Evolutionary conservation across 1,140 invertebrate species (phyloP), one percentile per base, ranked within the genome.

Genomic region (Mizuhopecten yessoensis): DNA sequence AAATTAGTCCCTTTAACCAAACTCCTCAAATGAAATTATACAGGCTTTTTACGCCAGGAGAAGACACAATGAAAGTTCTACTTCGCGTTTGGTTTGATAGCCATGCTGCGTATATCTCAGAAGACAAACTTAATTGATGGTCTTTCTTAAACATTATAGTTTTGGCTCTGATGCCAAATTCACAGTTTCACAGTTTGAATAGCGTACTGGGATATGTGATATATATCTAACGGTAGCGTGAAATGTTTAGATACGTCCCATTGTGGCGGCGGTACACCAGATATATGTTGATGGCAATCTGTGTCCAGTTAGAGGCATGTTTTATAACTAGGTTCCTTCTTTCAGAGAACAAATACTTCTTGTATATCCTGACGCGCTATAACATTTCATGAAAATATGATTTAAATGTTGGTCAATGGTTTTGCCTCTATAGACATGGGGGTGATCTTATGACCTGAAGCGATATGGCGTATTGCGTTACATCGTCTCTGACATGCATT

Each of bases 21-120:
- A 75, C 57, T 75, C 29, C 57, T 75, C 57, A 75, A 75, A 75
- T 75, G 57, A 75, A 75, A 75, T 75, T 75, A 75, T 75, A 75
- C 57, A 75, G 23, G 11, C 57, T 75, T 75, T 75, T 75, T 29
- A 75, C 57, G 57, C 57, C 23, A n/a, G 29, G 57, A 75, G 57
- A 75, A 0, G 57, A 29, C 57, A 29, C n/a, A 75, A 7, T n/a
- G 57, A 29, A 29, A 75, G 5, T n/a, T n/a, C 57, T 29, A n/a
- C 57, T 0, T 17, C 29, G 57, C n/a, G 57, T 75, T 75, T 29
- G 23, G 57, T 23, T 75, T 75, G n/a, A 75, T 29, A 75, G 57
- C n/a, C 57, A 5, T 75, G 57, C 57, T 17, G 29, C 29, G n/a
- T 75, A 29, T 75, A 75, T 75, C 57, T 75, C 57, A 75, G 57